These are phyloP conservation scores for Silurus asotus DNA, from an alignment of 2,113 vertebrate species.

Conservation along the genomic window DNA sequence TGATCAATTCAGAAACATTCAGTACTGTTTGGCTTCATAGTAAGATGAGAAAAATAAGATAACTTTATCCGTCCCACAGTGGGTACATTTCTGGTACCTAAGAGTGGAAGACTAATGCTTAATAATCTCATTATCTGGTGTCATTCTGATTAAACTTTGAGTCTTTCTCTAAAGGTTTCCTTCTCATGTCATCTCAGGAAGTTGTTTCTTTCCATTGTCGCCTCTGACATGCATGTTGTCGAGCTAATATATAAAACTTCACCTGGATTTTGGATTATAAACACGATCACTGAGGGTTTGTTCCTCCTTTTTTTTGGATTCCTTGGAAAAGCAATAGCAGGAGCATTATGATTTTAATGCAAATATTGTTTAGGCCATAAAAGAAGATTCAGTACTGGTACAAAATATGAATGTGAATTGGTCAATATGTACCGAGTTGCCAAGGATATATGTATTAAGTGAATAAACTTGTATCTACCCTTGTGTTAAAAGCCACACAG, in stretches of 20 bases:
- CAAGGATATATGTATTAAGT: background rate
- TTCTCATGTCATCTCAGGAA: too few relatives aligned
- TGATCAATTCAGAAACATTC: background rate
- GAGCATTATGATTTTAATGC: background rate
- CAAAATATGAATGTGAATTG: background rate
- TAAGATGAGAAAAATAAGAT: too few relatives aligned
- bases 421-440: background rate
- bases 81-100: too few relatives aligned
- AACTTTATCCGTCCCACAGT: too few relatives aligned
- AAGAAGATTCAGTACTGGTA: background rate
- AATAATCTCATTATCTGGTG: background rate
- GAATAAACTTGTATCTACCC: background rate
- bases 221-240: background rate
- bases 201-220: background rate
- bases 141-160: background rate
- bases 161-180: background rate
- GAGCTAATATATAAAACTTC: background rate
- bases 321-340: background rate
- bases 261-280: background rate
- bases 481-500: background rate
- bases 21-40: background rate
- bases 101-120: background rate
- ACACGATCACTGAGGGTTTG: background rate
- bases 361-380: background rate
- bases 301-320: background rate